These are phyloP conservation scores for Frankliniella intonsa DNA, from an alignment of 2,888 invertebrate genomes.

Conservation along the genomic window DNA sequence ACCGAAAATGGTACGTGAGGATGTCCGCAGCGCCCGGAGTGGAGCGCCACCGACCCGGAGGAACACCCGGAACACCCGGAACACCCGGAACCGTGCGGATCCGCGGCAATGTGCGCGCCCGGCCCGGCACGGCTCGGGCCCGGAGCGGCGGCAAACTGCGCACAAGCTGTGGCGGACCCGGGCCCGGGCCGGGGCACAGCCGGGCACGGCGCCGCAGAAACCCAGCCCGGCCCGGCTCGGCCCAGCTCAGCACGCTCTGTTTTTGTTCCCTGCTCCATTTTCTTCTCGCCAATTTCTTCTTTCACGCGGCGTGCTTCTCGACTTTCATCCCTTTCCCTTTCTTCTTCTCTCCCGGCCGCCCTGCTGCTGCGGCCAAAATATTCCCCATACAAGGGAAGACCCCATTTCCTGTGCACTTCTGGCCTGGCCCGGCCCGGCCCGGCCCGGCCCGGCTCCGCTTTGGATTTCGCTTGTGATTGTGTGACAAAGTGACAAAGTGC, in stretches of 20 bases:
- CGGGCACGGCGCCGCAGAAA: not conserved
- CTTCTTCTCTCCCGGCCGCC: not conserved
- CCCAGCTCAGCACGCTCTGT: not conserved
- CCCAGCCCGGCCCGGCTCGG: not conserved
- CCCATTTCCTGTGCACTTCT: not conserved
- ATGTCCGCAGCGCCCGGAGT: not conserved
- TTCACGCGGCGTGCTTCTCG: not conserved
- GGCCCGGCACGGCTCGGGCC: too few relatives aligned
- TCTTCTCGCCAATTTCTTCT: not conserved
- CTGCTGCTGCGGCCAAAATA: not conserved
- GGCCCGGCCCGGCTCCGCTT: too few relatives aligned
- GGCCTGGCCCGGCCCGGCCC: too few relatives aligned
- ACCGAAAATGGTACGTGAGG: conserved; percentile 6
- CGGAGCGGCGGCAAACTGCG: not conserved
- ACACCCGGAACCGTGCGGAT: not conserved
- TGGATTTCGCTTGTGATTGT: not conserved
- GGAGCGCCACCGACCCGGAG: too few relatives aligned
- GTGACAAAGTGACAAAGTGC: not conserved
- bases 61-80: not conserved
- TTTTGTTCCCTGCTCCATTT: not conserved
- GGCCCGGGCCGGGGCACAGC: not conserved
- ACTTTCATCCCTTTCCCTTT: not conserved
- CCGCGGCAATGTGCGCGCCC: too few relatives aligned
- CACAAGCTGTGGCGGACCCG: not conserved
- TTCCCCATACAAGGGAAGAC: too few relatives aligned